Percentiles rank a stretch among this genome's conserved stretches.
These are phyloP conservation scores for Pocillopora verrucosa DNA, from an alignment of 64 coral and sea anemone species.

Conservation along the genomic window DNA sequence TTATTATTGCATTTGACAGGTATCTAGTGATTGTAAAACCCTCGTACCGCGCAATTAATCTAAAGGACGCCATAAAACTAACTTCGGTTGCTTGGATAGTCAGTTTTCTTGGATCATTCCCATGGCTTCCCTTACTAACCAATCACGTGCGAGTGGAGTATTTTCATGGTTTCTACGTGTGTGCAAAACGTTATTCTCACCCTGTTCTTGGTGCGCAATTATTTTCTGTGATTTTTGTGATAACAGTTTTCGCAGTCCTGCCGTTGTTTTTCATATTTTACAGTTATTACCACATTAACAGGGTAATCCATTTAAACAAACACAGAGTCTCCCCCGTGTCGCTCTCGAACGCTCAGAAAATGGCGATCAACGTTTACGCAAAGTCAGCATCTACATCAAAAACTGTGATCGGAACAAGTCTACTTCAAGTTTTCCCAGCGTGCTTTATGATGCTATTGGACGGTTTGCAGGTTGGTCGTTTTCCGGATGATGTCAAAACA, in stretches of 20 bases:
- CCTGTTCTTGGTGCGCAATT: conserved; percentile 28
- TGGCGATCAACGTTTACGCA: conserved; percentile 66
- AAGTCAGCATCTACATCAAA: conserved; percentile 80
- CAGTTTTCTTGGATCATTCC: conserved; percentile 51
- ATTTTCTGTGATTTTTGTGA: conserved; percentile 2
- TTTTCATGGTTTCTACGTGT: conserved; percentile 80
- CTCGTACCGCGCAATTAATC: background rate
- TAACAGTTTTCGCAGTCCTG: conserved; percentile 36
- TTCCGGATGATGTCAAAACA: conserved; percentile 46
- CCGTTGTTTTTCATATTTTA: conserved; percentile 60
- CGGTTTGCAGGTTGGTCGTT: conserved; percentile 52
- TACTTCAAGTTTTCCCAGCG: conserved; percentile 86
- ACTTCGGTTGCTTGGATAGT: conserved; percentile 37
- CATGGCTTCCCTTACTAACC: conserved; percentile 54
- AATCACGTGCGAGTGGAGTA: conserved; percentile 42
- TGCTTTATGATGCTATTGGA: conserved; percentile 82
- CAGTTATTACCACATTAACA: conserved; percentile 67
- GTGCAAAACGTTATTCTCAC: conserved; percentile 47
- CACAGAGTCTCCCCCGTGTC: conserved; percentile 48
- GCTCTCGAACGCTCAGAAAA: conserved; percentile 50
- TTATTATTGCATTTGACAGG: conserved; percentile 69
- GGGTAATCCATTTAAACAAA: conserved; percentile 2
- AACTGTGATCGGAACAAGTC: conserved; percentile 62
- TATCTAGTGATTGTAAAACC: conserved; percentile 68
- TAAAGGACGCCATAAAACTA: conserved; percentile 16